Conservation (phyloP, 2,113 vertebrate genomes). For the Marmota monax region DNA sequence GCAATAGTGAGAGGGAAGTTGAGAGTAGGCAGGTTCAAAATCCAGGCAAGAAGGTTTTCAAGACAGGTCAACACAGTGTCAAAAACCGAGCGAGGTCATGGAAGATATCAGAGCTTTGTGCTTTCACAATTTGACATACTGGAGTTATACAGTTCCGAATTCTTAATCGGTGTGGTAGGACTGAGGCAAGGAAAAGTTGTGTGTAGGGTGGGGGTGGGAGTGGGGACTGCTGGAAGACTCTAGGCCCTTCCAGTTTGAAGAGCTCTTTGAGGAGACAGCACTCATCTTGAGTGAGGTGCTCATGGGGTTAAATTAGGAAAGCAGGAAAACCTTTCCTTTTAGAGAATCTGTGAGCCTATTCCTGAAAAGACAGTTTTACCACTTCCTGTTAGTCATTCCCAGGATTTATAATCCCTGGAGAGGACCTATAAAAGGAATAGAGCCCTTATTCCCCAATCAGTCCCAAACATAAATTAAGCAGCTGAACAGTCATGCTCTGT, state of each 20-base stretch:
- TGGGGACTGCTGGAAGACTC: too few species aligned
- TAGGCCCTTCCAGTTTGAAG: neutral
- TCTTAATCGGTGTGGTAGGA: neutral
- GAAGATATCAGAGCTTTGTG: neutral
- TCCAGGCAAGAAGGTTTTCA: neutral
- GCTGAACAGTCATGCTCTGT: neutral
- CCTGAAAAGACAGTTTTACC: conserved; percentile 5
- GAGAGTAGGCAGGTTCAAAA: neutral
- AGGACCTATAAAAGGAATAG: neutral
- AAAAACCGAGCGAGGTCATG: neutral
- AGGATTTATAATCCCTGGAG: neutral
- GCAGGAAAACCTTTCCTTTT: neutral
- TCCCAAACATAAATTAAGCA: neutral
- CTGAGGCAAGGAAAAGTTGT: too few species aligned
- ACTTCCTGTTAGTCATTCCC: neutral
- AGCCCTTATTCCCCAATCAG: too few species aligned
- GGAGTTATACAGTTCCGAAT: neutral
- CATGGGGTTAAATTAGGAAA: neutral
- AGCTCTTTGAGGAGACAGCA: neutral
- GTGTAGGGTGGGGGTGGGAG: too few species aligned
- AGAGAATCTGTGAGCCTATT: neutral
- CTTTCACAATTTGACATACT: neutral
- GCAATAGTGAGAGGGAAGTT: neutral
- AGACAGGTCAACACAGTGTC: neutral
- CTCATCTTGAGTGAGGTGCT: neutral